Conservation (phyloP, 2,888 invertebrate genomes). For the Eupeodes luniger region DNA sequence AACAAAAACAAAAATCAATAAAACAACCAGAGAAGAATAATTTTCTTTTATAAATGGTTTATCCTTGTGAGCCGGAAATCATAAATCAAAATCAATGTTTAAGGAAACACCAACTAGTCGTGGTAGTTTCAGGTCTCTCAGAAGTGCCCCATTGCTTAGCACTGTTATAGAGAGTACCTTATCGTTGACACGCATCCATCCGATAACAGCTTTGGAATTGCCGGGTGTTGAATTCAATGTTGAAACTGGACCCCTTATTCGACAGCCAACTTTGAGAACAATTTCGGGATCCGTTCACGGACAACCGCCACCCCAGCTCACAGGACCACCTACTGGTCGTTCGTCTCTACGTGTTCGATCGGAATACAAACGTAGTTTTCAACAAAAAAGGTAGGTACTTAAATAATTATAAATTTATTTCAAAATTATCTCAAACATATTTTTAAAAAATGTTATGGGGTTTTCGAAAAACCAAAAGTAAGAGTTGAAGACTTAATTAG, state of each 20-base stretch:
- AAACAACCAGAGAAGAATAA: conserved; percentile 24
- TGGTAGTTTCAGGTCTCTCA: conserved; percentile 84
- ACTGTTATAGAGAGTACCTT: conserved; percentile 84
- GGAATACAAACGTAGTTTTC: conserved; percentile 82
- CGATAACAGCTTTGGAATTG: conserved; percentile 83
- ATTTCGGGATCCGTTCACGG: conserved; percentile 78
- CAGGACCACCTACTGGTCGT: conserved; percentile 80
- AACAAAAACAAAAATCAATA: conserved; percentile 40
- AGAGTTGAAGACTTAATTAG: too few species aligned
- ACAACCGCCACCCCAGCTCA: conserved; percentile 77
- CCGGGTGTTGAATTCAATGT: conserved; percentile 83
- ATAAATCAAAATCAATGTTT: conserved; percentile 82
- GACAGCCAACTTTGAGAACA: conserved; percentile 77
- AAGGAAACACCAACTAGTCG: conserved; percentile 83
- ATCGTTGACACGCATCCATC: conserved; percentile 84
- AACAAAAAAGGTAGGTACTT: conserved; percentile 83
- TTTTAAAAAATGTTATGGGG: too few species aligned
- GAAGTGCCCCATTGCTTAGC: conserved; percentile 84
- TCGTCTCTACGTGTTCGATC: conserved; percentile 80
- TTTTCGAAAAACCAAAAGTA: too few species aligned
- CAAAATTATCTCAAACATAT: too few species aligned
- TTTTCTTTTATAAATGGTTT: conserved; percentile 36
- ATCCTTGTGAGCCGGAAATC: conserved; percentile 46
- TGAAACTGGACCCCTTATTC: conserved; percentile 79
- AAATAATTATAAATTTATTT: not conserved